Evolutionary conservation across 1,140 invertebrate species (phyloP).

Genomic region (Heliconius hewitsoni): DNA sequence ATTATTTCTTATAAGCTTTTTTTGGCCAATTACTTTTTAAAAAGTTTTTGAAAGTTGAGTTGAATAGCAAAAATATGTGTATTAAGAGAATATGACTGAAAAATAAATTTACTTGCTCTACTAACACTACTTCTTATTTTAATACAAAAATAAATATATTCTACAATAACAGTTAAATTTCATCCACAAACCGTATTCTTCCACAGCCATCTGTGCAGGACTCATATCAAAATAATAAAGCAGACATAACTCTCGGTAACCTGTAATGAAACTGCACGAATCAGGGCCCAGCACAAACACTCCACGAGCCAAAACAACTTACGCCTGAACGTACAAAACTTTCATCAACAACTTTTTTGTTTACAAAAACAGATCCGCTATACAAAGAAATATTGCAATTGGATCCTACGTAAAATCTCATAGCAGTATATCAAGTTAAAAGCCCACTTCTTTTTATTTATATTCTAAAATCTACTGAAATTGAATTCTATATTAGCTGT

Average conservation of each 20-base stretch:
- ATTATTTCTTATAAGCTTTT: no score
- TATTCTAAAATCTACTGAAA: background rate
- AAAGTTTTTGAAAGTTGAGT: no score
- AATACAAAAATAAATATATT: background rate
- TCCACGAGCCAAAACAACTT: conserved; percentile 27
- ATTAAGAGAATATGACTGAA: background rate
- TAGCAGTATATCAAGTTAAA: conserved; percentile 14
- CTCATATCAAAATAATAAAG: conserved; percentile 33
- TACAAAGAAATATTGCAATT: conserved; percentile 18
- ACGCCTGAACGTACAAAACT: conserved; percentile 24
- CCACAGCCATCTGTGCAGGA: conserved; percentile 18
- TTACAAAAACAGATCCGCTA: conserved; percentile 19
- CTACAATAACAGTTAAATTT: background rate
- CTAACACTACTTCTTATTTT: no score
- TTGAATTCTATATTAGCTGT: background rate
- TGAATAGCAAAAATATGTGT: no score
- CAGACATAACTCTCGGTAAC: conserved; percentile 26
- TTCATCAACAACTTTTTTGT: conserved; percentile 26
- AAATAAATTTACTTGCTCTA: background rate
- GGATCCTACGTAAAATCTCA: conserved; percentile 13
- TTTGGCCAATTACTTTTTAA: no score
- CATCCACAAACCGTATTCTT: background rate
- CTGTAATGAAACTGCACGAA: conserved; percentile 32
- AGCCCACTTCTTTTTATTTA: background rate
- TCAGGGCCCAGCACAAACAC: conserved; percentile 23